A percentile compares a stretch with the other conserved stretches of the same genome.
phyloP scores from a whole-genome alignment of 1,140 invertebrate genomes.

The Aplysia californica region DNA sequence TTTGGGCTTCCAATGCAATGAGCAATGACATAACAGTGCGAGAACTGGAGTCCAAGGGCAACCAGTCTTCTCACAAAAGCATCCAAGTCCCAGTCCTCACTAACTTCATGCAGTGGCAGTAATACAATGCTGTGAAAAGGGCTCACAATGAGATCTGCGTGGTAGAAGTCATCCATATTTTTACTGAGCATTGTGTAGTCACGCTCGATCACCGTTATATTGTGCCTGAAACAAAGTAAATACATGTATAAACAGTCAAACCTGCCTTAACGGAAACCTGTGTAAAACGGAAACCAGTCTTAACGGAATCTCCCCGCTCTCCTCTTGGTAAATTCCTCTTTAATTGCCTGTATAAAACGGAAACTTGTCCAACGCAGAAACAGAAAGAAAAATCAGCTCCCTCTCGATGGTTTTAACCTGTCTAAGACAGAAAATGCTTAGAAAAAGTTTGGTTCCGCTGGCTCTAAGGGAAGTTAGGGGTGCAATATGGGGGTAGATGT shows the following conservation, averaged over 20 bases:
- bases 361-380: too few relatives aligned
- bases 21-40: slow-evolving; percentile 5
- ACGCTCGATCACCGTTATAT: slow-evolving; percentile 11
- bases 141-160: slow-evolving; percentile 12
- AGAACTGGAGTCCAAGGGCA: slow-evolving; percentile 10
- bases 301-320: too few relatives aligned
- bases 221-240: not conserved
- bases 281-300: too few relatives aligned
- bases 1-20: not conserved
- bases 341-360: too few relatives aligned
- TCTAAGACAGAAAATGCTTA: not conserved
- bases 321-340: too few relatives aligned
- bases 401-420: not conserved
- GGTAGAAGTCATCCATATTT: not conserved
- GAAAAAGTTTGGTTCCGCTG: not conserved
- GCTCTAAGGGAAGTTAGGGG: not conserved
- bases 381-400: too few relatives aligned
- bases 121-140: not conserved
- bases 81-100: not conserved
- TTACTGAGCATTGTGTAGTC: not conserved
- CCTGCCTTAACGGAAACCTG: too few relatives aligned
- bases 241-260: not conserved
- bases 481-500: not conserved
- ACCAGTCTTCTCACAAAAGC: not conserved
- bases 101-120: not conserved